Evolutionary conservation across 2,113 vertebrate genomes (phyloP), one percentile per base, ranked within the genome.

Genomic region (Xenopus borealis): DNA sequence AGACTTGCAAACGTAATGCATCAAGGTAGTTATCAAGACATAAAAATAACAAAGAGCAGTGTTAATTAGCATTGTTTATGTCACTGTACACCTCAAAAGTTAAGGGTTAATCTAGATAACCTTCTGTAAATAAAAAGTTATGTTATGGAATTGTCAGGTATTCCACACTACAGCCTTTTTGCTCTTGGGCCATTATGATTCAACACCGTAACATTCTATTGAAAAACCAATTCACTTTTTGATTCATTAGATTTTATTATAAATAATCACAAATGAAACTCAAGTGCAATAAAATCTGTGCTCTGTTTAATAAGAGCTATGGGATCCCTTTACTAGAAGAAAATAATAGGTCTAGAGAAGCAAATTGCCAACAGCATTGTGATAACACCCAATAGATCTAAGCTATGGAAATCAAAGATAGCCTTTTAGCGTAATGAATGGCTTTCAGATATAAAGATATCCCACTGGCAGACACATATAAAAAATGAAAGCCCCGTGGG

Each of bases 361-460:
- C 45, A 77, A 70, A 70, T 70, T 77, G 66, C 74, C 67, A 77
- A 64, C 62, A 52, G 74, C 66, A 70, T 66, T 70, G 74, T 45
- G 74, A 70, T 70, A 77, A 64, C 47, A 70, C 20, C 67, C 74
- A 64, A 64, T 64, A 64, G 74, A 77, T 70, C 47, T 77, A 47
- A 70, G 67, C 59, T 30, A 77, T 77, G 59, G 74, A 77, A 77
- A 77, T 70, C 66, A 77, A 77, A 69, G 67, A 64, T 77, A 77
- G 74, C 67, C 74, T 77, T 77, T 70, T 47, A 64, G 66, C 62
- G 19, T 75, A 75, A 69, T 75, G 66, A 75, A 75, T 58, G 27
- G 66, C 66, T 69, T 63, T 75, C 58, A 63, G 55, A 70, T 57
- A 70, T 47, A 72, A 68, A 64, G 59, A 70, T 57, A 44, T 69